phyloP scores from a whole-genome alignment of 2,888 invertebrate species.

The Empis stercorea region DNA sequence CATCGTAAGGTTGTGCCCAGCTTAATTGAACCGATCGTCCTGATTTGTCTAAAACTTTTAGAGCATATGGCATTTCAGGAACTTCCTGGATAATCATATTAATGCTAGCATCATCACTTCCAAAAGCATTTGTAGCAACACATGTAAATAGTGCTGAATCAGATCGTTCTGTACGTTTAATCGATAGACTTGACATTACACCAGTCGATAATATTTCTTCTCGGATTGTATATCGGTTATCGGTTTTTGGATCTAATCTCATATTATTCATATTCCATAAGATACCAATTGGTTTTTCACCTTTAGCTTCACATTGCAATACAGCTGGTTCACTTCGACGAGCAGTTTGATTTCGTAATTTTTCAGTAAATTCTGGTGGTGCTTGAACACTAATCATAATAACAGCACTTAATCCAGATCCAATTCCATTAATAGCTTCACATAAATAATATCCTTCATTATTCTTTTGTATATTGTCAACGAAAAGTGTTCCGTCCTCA shows the following conservation, averaged over 20 bases:
- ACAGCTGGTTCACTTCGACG: slow-evolving; percentile 83
- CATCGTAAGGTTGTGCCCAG: slow-evolving; percentile 86
- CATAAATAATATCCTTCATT: slow-evolving; percentile 93
- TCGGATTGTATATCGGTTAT: slow-evolving; percentile 68
- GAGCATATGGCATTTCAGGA: slow-evolving; percentile 70
- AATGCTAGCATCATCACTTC: slow-evolving; percentile 89
- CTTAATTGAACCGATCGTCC: slow-evolving; percentile 81
- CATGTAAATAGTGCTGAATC: slow-evolving; percentile 86
- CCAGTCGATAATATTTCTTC: slow-evolving; percentile 82
- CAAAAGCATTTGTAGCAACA: slow-evolving; percentile 85
- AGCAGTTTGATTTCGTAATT: slow-evolving; percentile 81
- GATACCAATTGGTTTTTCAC: slow-evolving; percentile 89
- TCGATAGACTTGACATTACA: slow-evolving; percentile 76
- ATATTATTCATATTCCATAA: slow-evolving; percentile 93
- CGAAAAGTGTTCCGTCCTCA: slow-evolving; percentile 83
- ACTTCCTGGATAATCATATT: slow-evolving; percentile 86
- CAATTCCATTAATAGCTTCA: slow-evolving; percentile 92
- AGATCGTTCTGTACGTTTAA: slow-evolving; percentile 75
- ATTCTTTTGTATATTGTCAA: slow-evolving; percentile 81
- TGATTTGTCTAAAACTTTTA: slow-evolving; percentile 82
- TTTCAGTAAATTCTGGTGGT: slow-evolving; percentile 86
- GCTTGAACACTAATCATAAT: slow-evolving; percentile 91
- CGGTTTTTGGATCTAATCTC: slow-evolving; percentile 77
- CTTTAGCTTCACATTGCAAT: slow-evolving; percentile 82
- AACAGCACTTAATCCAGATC: slow-evolving; percentile 87